These are phyloP conservation scores for Zeugodacus cucurbitae DNA, from an alignment of 1,140 invertebrate genomes.

Conservation along the genomic window DNA sequence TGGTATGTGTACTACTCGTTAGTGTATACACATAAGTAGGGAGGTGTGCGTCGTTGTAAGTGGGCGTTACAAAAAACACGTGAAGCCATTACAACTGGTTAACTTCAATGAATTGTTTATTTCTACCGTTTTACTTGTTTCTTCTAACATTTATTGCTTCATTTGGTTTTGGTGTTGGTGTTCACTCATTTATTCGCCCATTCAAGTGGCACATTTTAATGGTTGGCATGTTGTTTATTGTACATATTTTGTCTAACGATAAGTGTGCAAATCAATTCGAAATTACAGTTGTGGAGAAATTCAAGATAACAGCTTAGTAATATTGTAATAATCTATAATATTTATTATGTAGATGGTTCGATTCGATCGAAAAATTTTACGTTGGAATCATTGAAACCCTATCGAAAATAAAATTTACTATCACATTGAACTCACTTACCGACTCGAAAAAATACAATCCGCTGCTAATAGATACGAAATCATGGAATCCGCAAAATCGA, in stretches of 20 bases:
- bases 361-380: no score
- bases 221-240: not conserved
- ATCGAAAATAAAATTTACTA: no score
- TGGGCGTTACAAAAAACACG: not conserved
- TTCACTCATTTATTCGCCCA: not conserved
- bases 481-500: no score
- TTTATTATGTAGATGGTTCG: no score
- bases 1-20: not conserved
- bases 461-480: no score
- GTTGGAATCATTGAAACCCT: no score
- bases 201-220: constrained; percentile 33
- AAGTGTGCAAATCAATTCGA: not conserved
- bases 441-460: no score
- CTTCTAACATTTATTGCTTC: constrained; percentile 21
- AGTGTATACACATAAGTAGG: not conserved
- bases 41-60: not conserved
- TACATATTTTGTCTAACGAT: not conserved
- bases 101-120: not conserved
- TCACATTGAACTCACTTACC: no score
- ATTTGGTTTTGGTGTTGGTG: not conserved
- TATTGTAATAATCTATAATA: no score
- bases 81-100: not conserved
- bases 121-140: not conserved
- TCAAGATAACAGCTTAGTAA: not conserved
- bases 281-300: not conserved